Conservation (phyloP, 2,797 vertebrate species). For the Ceyx erithaca region DNA sequence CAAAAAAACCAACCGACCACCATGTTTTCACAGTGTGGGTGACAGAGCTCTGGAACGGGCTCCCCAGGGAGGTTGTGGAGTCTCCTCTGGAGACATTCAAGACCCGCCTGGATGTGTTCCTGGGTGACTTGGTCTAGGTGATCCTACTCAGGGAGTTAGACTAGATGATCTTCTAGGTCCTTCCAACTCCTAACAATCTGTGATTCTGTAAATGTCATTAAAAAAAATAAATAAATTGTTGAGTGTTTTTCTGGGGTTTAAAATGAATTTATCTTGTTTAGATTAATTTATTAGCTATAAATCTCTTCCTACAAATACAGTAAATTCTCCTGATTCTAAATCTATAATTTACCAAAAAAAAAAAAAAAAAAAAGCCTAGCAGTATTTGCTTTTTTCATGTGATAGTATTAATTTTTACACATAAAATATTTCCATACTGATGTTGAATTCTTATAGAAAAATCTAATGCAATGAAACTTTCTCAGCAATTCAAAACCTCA, state of each 20-base stretch:
- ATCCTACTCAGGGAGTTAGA: too few relatives aligned
- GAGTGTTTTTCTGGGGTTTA: background rate
- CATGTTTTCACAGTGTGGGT: too few relatives aligned
- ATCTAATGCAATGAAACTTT: background rate
- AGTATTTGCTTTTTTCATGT: background rate
- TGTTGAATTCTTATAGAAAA: slow-evolving; percentile 32
- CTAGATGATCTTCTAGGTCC: too few relatives aligned
- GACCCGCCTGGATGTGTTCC: too few relatives aligned
- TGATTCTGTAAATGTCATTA: background rate
- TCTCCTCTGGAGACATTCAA: too few relatives aligned
- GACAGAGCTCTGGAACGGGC: too few relatives aligned
- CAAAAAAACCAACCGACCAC: background rate
- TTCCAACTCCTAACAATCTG: too few relatives aligned
- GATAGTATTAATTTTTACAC: background rate
- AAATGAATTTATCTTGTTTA: background rate
- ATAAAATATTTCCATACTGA: background rate
- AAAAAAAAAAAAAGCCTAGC: background rate
- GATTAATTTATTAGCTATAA: background rate
- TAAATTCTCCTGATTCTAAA: background rate
- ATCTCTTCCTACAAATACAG: background rate
- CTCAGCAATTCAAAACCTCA: background rate
- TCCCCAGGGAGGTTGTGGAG: too few relatives aligned
- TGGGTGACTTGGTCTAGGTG: too few relatives aligned
- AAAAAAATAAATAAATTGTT: background rate
- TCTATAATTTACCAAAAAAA: background rate